Base-by-base conservation (phyloP, 2,888 invertebrate species). In the Drosophila koepferae region DNA sequence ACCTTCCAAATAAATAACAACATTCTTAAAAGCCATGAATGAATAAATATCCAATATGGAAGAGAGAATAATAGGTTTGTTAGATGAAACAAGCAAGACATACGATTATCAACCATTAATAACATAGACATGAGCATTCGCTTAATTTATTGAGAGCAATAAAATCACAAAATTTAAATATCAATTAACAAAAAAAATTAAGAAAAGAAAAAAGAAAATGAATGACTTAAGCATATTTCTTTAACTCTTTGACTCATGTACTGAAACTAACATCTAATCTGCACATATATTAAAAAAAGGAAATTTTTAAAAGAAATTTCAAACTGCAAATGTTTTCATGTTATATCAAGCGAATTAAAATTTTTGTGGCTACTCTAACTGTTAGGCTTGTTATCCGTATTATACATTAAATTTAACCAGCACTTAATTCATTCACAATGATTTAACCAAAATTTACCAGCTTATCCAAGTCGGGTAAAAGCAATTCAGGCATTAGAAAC, bases 401-500 rank as follows among this genome's bases (percentile, higher is more conserved):
- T 63, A 48, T 59, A 40, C 41, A 48, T 55, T 53, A 67, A 64
- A 58, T 71, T 31, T 34, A 77, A 49, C 49, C 5, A 46, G 46
- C 44, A 28, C 7, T 59, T 34, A 38, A 14, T 51, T 28, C 61
- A 63, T 55, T 59, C 68, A 43, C 62, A 72, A 62, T 68, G 67
- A 55, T 64, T 67, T 55, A 62, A 67, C 61, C 61, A 59, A 78
- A 65, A 79, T 59, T 66, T 54, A 38, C 40, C 44, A 54, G 61
- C 64, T 74, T 70, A 63, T 62, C 59, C 44, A 65, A 65, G 59
- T 58, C 78, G 31, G 41, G 8, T 63, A 56, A 69, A 69, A 59
- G 68, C 64, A 71, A 66, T 66, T 67, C 51, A 72, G 65, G 54
- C 65, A 63, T 73, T 66, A 48, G 43, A 70, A 78, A 67, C 63